Conservation (phyloP, 2,113 vertebrate species). For the Sapajus apella region DNA sequence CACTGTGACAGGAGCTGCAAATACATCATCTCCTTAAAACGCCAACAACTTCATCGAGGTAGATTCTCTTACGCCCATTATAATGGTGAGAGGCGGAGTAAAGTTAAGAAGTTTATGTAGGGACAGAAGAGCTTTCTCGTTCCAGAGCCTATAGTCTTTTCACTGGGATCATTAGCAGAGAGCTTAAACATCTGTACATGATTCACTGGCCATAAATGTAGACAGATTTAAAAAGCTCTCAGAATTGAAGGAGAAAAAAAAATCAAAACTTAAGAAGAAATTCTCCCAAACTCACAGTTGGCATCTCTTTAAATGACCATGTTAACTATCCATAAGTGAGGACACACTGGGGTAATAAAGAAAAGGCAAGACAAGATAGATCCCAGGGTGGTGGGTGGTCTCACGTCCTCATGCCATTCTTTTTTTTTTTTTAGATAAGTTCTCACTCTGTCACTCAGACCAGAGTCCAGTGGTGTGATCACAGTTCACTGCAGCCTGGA, state of each 20-base stretch:
- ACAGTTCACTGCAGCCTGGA: too few relatives aligned
- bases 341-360: background rate
- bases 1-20: background rate
- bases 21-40: background rate
- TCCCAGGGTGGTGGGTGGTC: background rate
- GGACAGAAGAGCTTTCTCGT: background rate
- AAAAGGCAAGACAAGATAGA: background rate
- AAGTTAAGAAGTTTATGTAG: background rate
- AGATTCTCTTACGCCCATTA: background rate
- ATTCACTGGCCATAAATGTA: background rate
- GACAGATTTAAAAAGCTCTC: background rate
- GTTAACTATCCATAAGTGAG: conserved; percentile 46
- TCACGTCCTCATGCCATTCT: background rate
- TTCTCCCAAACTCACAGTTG: background rate
- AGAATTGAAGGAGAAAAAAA: background rate
- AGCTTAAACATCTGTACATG: background rate
- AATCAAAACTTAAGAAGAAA: background rate
- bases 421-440: too few relatives aligned
- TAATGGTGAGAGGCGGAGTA: background rate
- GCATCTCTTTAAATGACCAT: conserved; percentile 46
- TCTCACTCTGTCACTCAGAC: too few relatives aligned
- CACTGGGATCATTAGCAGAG: background rate
- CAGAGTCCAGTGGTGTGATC: too few relatives aligned
- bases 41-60: background rate
- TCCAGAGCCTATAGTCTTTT: background rate